Evolutionary conservation across 2,797 vertebrate species (phyloP).

Genomic region (Bradypus variegatus): DNA sequence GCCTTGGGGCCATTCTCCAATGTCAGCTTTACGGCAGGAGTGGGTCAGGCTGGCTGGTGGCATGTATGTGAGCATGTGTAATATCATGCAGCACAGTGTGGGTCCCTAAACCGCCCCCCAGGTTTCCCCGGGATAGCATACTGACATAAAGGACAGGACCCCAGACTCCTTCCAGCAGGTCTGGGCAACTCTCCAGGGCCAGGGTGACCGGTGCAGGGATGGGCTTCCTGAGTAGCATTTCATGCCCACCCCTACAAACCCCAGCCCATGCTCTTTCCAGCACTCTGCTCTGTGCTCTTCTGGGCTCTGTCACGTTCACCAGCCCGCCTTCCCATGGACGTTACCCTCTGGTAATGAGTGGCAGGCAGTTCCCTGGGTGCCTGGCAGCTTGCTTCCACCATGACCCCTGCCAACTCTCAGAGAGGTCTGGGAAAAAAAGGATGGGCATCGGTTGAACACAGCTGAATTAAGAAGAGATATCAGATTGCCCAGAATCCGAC

Average conservation of each 20-base stretch:
- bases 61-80: accelerated
- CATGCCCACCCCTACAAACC: not conserved
- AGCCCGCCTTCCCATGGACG: not conserved
- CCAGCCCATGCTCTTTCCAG: not conserved
- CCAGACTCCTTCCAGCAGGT: not conserved
- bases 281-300: not conserved
- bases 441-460: not conserved
- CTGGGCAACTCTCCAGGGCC: not conserved
- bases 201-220: not conserved
- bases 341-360: not conserved
- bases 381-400: not conserved
- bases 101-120: not conserved
- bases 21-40: not conserved
- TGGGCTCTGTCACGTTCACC: not conserved
- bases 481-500: not conserved
- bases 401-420: not conserved
- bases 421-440: not conserved
- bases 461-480: not conserved
- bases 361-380: not conserved
- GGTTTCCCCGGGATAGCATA: not conserved
- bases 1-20: not conserved
- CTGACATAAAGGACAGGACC: not conserved
- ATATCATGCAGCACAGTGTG: too few relatives aligned
- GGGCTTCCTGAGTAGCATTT: not conserved
- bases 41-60: not conserved